A percentile compares a stretch with the other conserved stretches of the same genome.
Conservation (phyloP, 2,888 invertebrate species). For the Stenichneumon culpator region DNA sequence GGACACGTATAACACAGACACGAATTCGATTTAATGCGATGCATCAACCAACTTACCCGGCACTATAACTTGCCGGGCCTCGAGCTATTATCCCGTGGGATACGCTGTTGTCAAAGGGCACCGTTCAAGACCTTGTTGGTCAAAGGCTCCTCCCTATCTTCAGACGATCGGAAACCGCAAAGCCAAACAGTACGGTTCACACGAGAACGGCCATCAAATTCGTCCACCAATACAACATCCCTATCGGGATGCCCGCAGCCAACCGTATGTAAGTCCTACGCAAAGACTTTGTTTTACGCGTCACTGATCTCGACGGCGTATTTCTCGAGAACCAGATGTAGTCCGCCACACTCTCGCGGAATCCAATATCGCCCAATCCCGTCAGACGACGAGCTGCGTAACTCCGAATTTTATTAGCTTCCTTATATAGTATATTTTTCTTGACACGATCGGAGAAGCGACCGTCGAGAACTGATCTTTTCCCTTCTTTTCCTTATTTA, state of each 20-base stretch:
- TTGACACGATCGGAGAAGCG: background rate
- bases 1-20: background rate
- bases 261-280: background rate
- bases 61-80: background rate
- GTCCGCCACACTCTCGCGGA: conserved; percentile 14
- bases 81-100: background rate
- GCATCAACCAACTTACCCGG: conserved; percentile 7
- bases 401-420: conserved; percentile 45
- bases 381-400: conserved; percentile 36
- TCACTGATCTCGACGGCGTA: conserved; percentile 45
- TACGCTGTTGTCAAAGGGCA: conserved; percentile 24
- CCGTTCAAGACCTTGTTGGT: conserved; percentile 6
- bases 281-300: background rate
- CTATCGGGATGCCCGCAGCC: background rate
- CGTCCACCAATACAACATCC: background rate
- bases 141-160: conserved; percentile 22
- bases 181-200: background rate
- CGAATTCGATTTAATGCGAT: conserved; percentile 7
- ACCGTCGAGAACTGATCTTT: background rate
- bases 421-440: conserved; percentile 5
- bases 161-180: background rate
- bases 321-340: conserved; percentile 39
- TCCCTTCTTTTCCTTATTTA: background rate
- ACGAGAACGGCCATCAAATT: background rate
- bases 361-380: conserved; percentile 55